A percentile compares a stretch with the other conserved stretches of the same genome.
Conservation (phyloP, 2,113 vertebrate genomes). For the Lepus europaeus region DNA sequence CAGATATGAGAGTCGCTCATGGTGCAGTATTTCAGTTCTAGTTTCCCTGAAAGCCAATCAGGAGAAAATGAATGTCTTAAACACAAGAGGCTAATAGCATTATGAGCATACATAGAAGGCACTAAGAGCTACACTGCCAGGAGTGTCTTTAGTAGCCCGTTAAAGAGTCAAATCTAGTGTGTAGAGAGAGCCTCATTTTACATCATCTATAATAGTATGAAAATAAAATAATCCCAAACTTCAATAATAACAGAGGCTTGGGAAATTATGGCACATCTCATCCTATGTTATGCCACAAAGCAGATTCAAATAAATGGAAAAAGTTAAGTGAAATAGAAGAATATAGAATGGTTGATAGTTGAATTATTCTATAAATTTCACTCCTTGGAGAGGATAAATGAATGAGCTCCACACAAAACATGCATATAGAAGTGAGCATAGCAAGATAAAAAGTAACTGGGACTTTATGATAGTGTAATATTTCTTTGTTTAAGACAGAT, state of each 20-base stretch:
- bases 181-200: neutral
- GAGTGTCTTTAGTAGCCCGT: neutral
- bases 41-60: slow-evolving; percentile 38
- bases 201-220: neutral
- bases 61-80: slow-evolving; percentile 27
- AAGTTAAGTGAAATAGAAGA: neutral
- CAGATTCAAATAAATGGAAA: slow-evolving; percentile 16
- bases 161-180: slow-evolving; percentile 40
- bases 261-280: neutral
- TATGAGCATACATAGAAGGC: slow-evolving; percentile 26
- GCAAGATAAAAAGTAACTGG: slow-evolving; percentile 37
- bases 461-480: neutral
- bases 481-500: neutral
- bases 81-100: slow-evolving; percentile 18
- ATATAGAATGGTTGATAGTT: neutral
- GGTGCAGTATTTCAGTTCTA: neutral
- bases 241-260: neutral
- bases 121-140: neutral
- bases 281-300: neutral
- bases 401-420: neutral
- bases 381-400: slow-evolving; percentile 11
- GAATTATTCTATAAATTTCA: neutral
- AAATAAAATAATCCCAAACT: slow-evolving; percentile 46
- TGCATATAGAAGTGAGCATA: neutral
- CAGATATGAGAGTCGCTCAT: neutral